Conservation (phyloP, 1,140 invertebrate species). For the Ips typographus region DNA sequence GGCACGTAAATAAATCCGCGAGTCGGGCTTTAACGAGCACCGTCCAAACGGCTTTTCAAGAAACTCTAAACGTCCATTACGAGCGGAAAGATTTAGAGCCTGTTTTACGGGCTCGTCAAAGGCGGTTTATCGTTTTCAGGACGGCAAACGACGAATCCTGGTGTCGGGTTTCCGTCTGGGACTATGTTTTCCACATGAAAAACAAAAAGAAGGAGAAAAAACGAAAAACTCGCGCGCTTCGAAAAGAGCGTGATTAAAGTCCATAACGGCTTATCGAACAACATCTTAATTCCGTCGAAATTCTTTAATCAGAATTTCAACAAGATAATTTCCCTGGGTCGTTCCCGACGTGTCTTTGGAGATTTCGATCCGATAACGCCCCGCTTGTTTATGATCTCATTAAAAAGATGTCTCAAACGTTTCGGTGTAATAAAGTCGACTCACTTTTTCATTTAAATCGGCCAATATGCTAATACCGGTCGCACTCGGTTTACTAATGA, state of each 20-base stretch:
- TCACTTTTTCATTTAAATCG: slow-evolving; percentile 9
- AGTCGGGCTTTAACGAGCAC: slow-evolving; percentile 26
- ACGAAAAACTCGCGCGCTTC: too few relatives aligned
- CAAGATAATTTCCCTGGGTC: background rate
- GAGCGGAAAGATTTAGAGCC: slow-evolving; percentile 18
- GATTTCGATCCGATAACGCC: background rate
- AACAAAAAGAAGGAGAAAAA: too few relatives aligned
- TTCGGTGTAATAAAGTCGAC: slow-evolving; percentile 7
- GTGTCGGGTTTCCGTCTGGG: background rate
- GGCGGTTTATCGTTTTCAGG: slow-evolving; percentile 10
- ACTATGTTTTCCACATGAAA: too few relatives aligned
- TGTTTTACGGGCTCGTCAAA: slow-evolving; percentile 25
- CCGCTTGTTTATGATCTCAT: slow-evolving; percentile 10
- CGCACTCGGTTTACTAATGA: slow-evolving; percentile 1
- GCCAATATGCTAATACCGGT: background rate
- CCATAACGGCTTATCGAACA: background rate
- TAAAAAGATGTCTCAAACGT: slow-evolving; percentile 9
- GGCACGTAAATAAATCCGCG: slow-evolving; percentile 25
- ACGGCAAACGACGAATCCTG: slow-evolving; percentile 8
- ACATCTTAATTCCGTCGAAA: background rate
- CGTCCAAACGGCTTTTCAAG: slow-evolving; percentile 28
- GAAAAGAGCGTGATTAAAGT: background rate
- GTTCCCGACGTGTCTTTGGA: slow-evolving; percentile 1
- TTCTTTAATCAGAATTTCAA: slow-evolving; percentile 3
- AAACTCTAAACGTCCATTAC: slow-evolving; percentile 31